Evolutionary conservation across 2,797 vertebrate species (phyloP).

Genomic region (Aulostomus chinensis): DNA sequence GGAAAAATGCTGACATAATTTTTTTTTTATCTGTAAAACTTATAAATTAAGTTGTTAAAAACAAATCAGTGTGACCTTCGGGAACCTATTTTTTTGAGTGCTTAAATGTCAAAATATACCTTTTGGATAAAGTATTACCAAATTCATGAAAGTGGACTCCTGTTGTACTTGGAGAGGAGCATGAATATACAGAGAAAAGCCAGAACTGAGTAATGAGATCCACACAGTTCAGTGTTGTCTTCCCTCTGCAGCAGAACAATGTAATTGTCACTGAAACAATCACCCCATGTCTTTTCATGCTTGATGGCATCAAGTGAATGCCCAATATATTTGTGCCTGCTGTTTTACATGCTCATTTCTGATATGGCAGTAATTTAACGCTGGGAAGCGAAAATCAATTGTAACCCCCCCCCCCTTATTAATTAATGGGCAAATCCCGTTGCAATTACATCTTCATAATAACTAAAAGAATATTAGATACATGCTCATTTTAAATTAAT

Average conservation of each 20-base stretch:
- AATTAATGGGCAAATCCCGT: slow-evolving; percentile 42
- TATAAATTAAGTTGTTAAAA: too few species aligned
- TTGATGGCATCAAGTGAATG: slow-evolving; percentile 25
- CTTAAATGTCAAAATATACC: too few species aligned
- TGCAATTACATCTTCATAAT: slow-evolving; percentile 62
- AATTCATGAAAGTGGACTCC: too few species aligned
- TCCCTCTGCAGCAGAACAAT: background rate
- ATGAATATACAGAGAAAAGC: too few species aligned
- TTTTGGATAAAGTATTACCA: too few species aligned
- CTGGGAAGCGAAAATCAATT: slow-evolving; percentile 32
- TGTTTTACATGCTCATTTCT: slow-evolving; percentile 38
- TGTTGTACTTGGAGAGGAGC: too few species aligned
- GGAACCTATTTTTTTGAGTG: too few species aligned
- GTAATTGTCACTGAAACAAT: slow-evolving; percentile 9
- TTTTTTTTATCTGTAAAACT: too few species aligned
- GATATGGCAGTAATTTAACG: slow-evolving; percentile 50
- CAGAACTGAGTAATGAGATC: too few species aligned
- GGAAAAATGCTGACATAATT: too few species aligned
- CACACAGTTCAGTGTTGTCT: too few species aligned
- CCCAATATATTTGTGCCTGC: slow-evolving; percentile 37
- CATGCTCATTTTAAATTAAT: slow-evolving; percentile 53
- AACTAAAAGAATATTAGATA: slow-evolving; percentile 53
- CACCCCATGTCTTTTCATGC: slow-evolving; percentile 26
- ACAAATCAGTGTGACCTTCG: too few species aligned
- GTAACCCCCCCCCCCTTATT: slow-evolving; percentile 30